These are phyloP conservation scores for Octodon degus DNA, from an alignment of 2,113 vertebrate species.

Conservation along the genomic window DNA sequence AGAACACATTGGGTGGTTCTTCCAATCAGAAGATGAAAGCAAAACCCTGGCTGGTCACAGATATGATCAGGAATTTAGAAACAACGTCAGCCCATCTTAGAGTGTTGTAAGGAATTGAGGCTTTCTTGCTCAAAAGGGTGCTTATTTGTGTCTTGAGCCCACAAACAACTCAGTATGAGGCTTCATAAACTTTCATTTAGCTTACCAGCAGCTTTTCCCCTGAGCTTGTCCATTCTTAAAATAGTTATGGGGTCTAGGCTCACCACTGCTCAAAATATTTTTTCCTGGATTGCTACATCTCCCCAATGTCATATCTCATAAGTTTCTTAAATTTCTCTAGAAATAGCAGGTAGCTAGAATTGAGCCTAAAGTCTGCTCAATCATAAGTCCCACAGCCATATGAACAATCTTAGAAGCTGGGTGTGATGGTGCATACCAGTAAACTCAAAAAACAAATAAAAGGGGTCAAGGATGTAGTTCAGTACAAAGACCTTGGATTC, in stretches of 20 bases:
- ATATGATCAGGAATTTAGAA: neutral
- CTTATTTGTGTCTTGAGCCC: neutral
- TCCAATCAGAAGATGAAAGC: neutral
- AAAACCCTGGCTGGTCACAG: neutral
- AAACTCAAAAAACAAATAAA: neutral
- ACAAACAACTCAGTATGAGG: neutral
- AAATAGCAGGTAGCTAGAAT: neutral
- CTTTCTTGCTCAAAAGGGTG: neutral
- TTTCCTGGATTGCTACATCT: neutral
- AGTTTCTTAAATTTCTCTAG: neutral
- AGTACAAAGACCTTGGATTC: neutral
- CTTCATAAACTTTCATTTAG: neutral
- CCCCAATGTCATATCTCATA: neutral
- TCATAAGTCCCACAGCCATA: neutral
- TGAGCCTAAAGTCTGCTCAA: no score
- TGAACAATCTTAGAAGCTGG: neutral
- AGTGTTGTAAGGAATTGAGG: neutral
- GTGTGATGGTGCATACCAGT: neutral
- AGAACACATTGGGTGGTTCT: neutral
- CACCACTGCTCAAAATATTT: neutral
- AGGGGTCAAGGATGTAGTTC: neutral
- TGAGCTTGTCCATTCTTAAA: neutral
- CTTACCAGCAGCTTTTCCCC: neutral
- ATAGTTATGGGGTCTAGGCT: neutral
- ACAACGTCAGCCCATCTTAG: neutral